Evolutionary conservation across 2,888 invertebrate genomes (phyloP).

Genomic region (Cataglyphis altisquamis): DNA sequence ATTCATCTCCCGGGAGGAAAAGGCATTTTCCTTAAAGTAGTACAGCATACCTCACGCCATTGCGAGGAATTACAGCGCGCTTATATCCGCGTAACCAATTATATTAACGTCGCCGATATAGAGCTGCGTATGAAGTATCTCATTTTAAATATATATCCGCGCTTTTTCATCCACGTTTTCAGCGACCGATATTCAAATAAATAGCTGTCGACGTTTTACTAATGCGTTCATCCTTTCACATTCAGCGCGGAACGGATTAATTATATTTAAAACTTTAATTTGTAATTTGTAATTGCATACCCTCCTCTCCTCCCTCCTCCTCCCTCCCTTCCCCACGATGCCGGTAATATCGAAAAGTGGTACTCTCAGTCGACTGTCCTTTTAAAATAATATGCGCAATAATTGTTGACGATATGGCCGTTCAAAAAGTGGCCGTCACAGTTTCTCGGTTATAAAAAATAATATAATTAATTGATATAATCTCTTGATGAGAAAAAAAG

Average conservation of each 20-base stretch:
- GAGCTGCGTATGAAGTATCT: conserved; percentile 13
- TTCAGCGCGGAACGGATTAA: conserved; percentile 15
- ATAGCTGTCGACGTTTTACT: conserved; percentile 24
- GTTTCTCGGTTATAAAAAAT: conserved; percentile 7
- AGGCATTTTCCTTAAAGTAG: conserved; percentile 36
- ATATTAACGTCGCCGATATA: conserved; percentile 48
- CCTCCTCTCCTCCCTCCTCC: no score
- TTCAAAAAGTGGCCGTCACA: not conserved
- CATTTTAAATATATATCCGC: conserved; percentile 12
- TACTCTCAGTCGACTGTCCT: not conserved
- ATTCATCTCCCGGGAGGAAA: conserved; percentile 22
- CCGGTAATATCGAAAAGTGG: conserved; percentile 1
- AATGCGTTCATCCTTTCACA: conserved; percentile 4
- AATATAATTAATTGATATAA: not conserved
- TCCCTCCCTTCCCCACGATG: not conserved
- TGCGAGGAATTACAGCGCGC: conserved; percentile 39
- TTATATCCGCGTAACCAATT: conserved; percentile 48
- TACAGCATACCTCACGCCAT: not conserved
- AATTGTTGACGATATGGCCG: conserved; percentile 5
- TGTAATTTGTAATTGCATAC: conserved; percentile 27
- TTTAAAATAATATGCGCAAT: conserved; percentile 19
- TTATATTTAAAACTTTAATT: conserved; percentile 27
- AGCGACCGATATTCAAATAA: conserved; percentile 14
- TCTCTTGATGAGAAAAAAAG: not conserved
- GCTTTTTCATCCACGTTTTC: conserved; percentile 7